phyloP scores from a whole-genome alignment of 1,140 invertebrate species.

The Drosophila lini region DNA sequence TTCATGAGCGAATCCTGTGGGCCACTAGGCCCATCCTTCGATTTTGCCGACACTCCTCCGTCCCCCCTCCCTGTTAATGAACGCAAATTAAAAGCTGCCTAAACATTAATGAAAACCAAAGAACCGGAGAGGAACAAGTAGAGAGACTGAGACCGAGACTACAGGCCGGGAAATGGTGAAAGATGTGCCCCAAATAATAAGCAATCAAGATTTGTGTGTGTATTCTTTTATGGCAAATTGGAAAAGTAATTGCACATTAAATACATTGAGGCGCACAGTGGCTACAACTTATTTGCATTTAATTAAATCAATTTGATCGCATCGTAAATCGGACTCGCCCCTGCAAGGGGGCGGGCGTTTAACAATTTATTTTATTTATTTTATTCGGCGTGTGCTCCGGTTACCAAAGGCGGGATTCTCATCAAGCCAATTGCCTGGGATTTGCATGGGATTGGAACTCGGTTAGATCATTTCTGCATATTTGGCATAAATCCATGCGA shows the following conservation, averaged over 20 bases:
- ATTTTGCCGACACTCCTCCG: not conserved
- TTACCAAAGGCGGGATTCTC: conserved; percentile 14
- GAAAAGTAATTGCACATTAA: conserved; percentile 75
- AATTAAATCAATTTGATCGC: conserved; percentile 66
- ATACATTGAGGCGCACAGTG: conserved; percentile 26
- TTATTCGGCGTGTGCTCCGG: conserved; percentile 9
- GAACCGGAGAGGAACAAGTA: conserved; percentile 17
- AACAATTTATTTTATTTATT: conserved; percentile 44
- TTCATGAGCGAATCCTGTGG: conserved; percentile 68
- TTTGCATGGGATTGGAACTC: conserved; percentile 48
- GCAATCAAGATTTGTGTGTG: conserved; percentile 70
- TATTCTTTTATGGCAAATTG: conserved; percentile 64
- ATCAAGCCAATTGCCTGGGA: conserved; percentile 60
- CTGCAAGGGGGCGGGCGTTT: not conserved
- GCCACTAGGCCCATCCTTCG: conserved; percentile 14
- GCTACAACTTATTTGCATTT: conserved; percentile 54
- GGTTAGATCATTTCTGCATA: conserved; percentile 26
- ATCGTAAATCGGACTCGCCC: conserved; percentile 21
- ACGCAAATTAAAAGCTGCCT: conserved; percentile 70
- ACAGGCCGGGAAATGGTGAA: conserved; percentile 32
- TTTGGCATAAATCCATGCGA: conserved; percentile 47
- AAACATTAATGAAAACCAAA: conserved; percentile 66
- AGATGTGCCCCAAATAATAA: conserved; percentile 66
- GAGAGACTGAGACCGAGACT: not conserved
- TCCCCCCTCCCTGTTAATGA: conserved; percentile 50